Conservation (phyloP, 2,797 vertebrate genomes). For the Heliangelus exortis region DNA sequence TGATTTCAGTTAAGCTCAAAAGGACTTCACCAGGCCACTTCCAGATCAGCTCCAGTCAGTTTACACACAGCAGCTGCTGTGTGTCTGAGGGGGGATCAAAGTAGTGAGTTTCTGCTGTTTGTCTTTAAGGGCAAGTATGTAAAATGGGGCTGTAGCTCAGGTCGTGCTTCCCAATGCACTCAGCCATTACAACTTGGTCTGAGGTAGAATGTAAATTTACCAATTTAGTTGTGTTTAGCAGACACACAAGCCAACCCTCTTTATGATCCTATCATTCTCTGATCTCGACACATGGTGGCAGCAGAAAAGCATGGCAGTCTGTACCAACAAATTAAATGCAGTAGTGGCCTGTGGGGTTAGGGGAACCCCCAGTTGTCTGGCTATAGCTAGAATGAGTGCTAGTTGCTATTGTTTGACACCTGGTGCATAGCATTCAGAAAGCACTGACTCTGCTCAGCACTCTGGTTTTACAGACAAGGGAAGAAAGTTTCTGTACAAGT, state of each 20-base stretch:
- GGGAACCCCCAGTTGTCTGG: fast-evolving
- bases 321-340: not conserved
- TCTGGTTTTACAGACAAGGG: not conserved
- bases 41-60: not conserved
- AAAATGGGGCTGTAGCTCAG: not conserved
- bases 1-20: not conserved
- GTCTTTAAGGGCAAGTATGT: not conserved
- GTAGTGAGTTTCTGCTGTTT: not conserved
- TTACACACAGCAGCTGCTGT: not conserved
- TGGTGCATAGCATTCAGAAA: not conserved
- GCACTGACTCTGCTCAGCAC: not conserved
- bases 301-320: not conserved
- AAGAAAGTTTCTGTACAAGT: not conserved
- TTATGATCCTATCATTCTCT: not conserved
- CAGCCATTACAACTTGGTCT: not conserved
- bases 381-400: too few species aligned
- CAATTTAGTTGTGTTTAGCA: not conserved
- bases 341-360: not conserved
- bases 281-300: not conserved
- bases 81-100: not conserved
- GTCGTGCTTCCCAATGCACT: not conserved
- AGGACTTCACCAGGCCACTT: not conserved
- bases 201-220: not conserved
- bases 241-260: not conserved
- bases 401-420: not conserved